Conservation (phyloP, 2,888 invertebrate genomes). For the Xestia xanthographa region DNA sequence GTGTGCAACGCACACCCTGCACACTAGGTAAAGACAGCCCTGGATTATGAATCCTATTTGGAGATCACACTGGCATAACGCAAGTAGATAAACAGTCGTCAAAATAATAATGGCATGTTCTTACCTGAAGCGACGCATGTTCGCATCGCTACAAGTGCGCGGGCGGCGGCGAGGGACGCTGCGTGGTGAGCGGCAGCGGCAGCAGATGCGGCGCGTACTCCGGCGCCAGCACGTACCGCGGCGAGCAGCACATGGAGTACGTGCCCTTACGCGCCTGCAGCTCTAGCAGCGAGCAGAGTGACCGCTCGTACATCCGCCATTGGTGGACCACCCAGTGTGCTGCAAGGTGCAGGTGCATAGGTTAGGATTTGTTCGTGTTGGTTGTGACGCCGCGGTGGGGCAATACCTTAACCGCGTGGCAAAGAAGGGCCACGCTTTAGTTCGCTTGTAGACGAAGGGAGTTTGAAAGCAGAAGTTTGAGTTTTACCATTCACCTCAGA, state of each 20-base stretch:
- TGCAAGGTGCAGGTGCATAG: slow-evolving; percentile 66
- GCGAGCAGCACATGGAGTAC: slow-evolving; percentile 84
- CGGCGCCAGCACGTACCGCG: slow-evolving; percentile 85
- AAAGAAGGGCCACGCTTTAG: neutral
- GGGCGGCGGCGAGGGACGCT: slow-evolving; percentile 86
- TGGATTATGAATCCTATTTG: too few relatives aligned
- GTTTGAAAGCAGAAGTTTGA: too few relatives aligned
- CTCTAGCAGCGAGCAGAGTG: slow-evolving; percentile 86
- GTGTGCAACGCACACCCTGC: too few relatives aligned
- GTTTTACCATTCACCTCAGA: neutral
- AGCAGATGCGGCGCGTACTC: slow-evolving; percentile 83
- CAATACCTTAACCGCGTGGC: slow-evolving; percentile 10
- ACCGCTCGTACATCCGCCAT: slow-evolving; percentile 88
- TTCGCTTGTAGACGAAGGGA: neutral
- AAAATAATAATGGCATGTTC: neutral
- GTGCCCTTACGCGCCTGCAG: slow-evolving; percentile 84
- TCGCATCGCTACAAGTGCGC: slow-evolving; percentile 88
- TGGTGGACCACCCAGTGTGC: slow-evolving; percentile 87
- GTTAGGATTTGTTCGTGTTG: neutral
- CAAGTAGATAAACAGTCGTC: neutral
- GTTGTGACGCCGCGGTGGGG: neutral
- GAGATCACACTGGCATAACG: neutral
- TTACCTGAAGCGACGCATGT: slow-evolving; percentile 78
- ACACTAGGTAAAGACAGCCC: too few relatives aligned
- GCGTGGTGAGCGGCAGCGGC: slow-evolving; percentile 84